Conservation (phyloP, 1,140 invertebrate genomes). For the Prorops nasuta region DNA sequence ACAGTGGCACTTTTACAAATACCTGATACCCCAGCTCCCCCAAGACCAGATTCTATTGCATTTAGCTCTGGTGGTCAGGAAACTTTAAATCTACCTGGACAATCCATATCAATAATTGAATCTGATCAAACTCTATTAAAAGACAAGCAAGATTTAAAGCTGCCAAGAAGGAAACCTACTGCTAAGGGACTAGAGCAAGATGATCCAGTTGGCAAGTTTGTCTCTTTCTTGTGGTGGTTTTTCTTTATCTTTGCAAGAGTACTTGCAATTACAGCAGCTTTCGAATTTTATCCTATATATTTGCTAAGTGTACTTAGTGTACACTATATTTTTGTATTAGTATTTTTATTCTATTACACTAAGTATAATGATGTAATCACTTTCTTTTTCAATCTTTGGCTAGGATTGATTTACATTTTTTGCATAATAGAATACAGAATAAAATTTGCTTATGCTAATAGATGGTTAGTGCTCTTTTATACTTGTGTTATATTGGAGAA, state of each 20-base stretch:
- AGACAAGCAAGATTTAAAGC: slow-evolving; percentile 20
- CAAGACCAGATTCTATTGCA: slow-evolving; percentile 46
- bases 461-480: slow-evolving; percentile 67
- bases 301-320: slow-evolving; percentile 59
- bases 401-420: slow-evolving; percentile 71
- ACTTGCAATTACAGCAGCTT: slow-evolving; percentile 67
- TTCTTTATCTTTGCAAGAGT: slow-evolving; percentile 67
- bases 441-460: slow-evolving; percentile 67
- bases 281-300: slow-evolving; percentile 64
- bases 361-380: slow-evolving; percentile 58
- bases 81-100: slow-evolving; percentile 9
- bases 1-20: slow-evolving; percentile 43
- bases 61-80: slow-evolving; percentile 21
- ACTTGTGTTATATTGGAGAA: slow-evolving; percentile 66
- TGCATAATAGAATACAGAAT: slow-evolving; percentile 74
- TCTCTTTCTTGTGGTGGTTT: slow-evolving; percentile 72
- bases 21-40: slow-evolving; percentile 50
- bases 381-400: slow-evolving; percentile 62
- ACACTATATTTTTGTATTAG: slow-evolving; percentile 63
- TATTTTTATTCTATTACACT: slow-evolving; percentile 61
- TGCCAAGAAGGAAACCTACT: slow-evolving; percentile 41
- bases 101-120: slow-evolving; percentile 4
- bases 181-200: slow-evolving; percentile 66
- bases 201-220: slow-evolving; percentile 64
- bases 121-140: slow-evolving; percentile 9